These are phyloP conservation scores for Agrochola circellaris DNA, from an alignment of 2,888 invertebrate genomes.

Conservation along the genomic window DNA sequence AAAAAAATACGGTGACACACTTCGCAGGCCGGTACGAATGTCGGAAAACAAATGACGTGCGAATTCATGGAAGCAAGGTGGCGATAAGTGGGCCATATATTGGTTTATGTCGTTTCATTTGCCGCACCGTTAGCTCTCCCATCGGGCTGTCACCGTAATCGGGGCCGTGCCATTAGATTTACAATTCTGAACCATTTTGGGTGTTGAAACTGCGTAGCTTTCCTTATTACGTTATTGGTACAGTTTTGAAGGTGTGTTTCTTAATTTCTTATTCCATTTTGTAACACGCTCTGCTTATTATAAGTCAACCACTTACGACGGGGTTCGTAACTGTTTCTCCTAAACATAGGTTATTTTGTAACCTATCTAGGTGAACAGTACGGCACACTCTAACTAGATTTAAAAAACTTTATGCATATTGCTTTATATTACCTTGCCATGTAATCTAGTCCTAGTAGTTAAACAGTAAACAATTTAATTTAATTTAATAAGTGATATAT, in stretches of 20 bases:
- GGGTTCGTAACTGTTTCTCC: too few species aligned
- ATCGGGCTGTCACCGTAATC: conserved; percentile 49
- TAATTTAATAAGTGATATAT: too few species aligned
- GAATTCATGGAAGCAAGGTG: conserved; percentile 52
- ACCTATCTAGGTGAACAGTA: too few species aligned
- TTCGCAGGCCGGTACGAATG: conserved; percentile 28
- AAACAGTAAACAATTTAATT: too few species aligned
- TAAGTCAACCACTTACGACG: too few species aligned
- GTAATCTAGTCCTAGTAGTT: too few species aligned
- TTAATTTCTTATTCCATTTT: too few species aligned
- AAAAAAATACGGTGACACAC: conserved; percentile 32
- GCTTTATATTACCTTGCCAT: too few species aligned
- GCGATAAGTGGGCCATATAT: conserved; percentile 65
- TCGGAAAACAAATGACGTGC: conserved; percentile 62
- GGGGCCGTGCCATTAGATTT: conserved; percentile 50
- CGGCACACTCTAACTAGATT: too few species aligned
- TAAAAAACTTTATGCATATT: too few species aligned
- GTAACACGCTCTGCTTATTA: too few species aligned
- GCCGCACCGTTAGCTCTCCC: conserved; percentile 50
- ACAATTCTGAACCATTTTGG: conserved; percentile 53
- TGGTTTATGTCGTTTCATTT: conserved; percentile 65
- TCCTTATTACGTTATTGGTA: neutral
- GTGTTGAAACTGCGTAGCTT: conserved; percentile 10
- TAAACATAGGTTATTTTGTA: too few species aligned
- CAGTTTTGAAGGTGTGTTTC: neutral